A percentile compares a stretch with the other conserved stretches of the same genome.
These are phyloP conservation scores for Protonemura montana DNA, from an alignment of 2,888 invertebrate species.

Conservation along the genomic window DNA sequence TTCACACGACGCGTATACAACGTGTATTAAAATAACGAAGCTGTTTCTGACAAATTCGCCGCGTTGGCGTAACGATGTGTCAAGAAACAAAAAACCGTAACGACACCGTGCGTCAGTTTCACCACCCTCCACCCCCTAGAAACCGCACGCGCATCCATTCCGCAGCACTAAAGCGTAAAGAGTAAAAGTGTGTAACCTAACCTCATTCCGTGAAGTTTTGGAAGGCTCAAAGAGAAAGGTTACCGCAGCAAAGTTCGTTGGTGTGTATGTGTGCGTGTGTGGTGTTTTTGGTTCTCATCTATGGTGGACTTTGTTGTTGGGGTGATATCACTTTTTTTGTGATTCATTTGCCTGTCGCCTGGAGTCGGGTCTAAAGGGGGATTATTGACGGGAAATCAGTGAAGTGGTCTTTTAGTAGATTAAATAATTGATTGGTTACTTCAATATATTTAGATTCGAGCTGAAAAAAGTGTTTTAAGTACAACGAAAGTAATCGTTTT, in stretches of 20 bases:
- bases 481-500: no score
- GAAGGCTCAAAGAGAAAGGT: not conserved
- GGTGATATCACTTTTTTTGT: no score
- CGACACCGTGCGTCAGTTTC: not conserved
- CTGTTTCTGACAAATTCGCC: not conserved
- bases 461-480: no score
- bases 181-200: constrained; percentile 3
- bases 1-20: not conserved
- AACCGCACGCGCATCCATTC: not conserved
- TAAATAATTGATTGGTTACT: no score
- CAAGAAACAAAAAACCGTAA: not conserved
- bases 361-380: no score
- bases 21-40: not conserved
- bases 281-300: not conserved
- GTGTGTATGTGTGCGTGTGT: not conserved
- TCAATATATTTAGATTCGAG: no score
- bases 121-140: not conserved
- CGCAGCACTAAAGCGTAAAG: not conserved
- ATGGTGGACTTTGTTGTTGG: not conserved
- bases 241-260: not conserved
- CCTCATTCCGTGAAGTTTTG: not conserved
- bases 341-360: no score
- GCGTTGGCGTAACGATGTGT: not conserved
- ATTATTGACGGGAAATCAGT: no score
- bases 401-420: no score